Evolutionary conservation across 1,140 invertebrate species (phyloP), one percentile per base, ranked within the genome.

Genomic region (Plodia interpunctella): DNA sequence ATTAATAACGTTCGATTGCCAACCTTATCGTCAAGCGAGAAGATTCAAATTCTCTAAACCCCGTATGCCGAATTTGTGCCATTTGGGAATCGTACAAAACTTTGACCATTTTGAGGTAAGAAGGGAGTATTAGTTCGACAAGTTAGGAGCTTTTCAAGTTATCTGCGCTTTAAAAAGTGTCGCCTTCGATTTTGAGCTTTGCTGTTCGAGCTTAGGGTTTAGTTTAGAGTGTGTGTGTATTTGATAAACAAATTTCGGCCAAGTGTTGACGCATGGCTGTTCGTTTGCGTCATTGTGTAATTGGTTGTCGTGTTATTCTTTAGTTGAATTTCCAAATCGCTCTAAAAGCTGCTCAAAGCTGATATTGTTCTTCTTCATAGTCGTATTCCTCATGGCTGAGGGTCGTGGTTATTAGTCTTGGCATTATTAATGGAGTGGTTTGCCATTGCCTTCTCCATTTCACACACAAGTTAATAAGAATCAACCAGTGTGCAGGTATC

Each of bases 61-160:
- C 15, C 15, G 3, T 1, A 44, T 44, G 15, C n/a, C 32, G 28
- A 20, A 57, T 35, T 61, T 69, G 59, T 25, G 57, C 55, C 58
- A 52, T 60, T 65, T 57, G 57, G 65, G 56, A 58, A 57, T 62
- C 55, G 54, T 57, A 20, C 49, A 49, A 67, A 82, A 84, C 74
- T 82, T 84, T 70, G 72, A 70, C 74, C 79, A 76, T 84, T 84
- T 82, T 78, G 67, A 72, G 79, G 78, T 80, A 78, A 78, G 80
- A 76, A 76, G 73, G 64, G 71, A 72, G 79, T 78, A 82, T 84
- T 84, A 84, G 81, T 84, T 82, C 74, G 77, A 82, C 78, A 82
- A 84, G 69, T 79, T 76, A 74, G 75, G 66, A 68, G 73, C 64
- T 77, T 82, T 78, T 70, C 73, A 56, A 73, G 74, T 78, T 77